phyloP scores from a whole-genome alignment of 2,113 vertebrate species.

The Percina caprodes region DNA sequence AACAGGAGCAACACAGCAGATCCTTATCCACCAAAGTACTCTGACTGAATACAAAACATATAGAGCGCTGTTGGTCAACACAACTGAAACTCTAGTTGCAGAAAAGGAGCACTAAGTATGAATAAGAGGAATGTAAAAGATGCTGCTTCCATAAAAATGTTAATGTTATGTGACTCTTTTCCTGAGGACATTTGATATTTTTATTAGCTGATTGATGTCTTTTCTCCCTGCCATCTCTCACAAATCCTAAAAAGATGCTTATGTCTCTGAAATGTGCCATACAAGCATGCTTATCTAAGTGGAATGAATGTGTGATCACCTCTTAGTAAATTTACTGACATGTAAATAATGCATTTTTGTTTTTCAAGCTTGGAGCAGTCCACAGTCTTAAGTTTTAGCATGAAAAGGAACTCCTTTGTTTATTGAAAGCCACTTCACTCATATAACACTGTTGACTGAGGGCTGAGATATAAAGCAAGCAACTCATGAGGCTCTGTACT shows the following conservation, averaged over 20 bases:
- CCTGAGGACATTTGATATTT: slow-evolving; percentile 20
- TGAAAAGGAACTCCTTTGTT: slow-evolving; percentile 18
- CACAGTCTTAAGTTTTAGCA: background rate
- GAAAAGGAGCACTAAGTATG: background rate
- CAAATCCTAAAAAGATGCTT: slow-evolving; percentile 2
- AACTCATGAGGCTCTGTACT: slow-evolving; percentile 7
- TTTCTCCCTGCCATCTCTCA: background rate
- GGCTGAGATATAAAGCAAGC: background rate
- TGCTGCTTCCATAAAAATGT: slow-evolving; percentile 16
- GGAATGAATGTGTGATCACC: background rate
- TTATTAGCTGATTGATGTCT: slow-evolving; percentile 5
- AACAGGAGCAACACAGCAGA: too few relatives aligned
- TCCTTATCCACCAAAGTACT: background rate
- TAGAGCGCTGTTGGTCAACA: slow-evolving; percentile 11
- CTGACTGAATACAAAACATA: slow-evolving; percentile 20
- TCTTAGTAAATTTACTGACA: slow-evolving; percentile 1
- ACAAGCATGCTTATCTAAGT: background rate
- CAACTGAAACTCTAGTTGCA: slow-evolving; percentile 11
- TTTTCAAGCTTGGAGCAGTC: background rate
- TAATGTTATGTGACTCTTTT: slow-evolving; percentile 2
- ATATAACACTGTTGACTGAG: background rate
- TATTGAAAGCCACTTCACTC: background rate
- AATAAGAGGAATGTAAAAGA: slow-evolving; percentile 18
- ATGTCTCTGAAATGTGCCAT: slow-evolving; percentile 9
- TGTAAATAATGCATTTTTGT: background rate